Percentiles rank a stretch among this genome's conserved stretches.
phyloP scores from a whole-genome alignment of 2,888 invertebrate genomes.

The Melitaea athalia region DNA sequence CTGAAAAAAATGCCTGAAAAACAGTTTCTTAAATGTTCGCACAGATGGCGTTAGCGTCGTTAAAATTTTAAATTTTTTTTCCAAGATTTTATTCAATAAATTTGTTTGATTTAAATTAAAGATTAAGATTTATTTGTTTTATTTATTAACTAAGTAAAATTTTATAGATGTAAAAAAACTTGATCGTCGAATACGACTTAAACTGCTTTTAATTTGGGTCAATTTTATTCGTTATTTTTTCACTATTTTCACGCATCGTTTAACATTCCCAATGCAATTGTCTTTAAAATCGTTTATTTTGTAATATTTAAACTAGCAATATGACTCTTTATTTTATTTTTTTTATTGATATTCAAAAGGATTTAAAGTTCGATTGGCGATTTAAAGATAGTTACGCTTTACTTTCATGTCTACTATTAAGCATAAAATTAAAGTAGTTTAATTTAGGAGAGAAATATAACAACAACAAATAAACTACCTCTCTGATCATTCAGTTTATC shows the following conservation, averaged over 20 bases:
- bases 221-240: background rate
- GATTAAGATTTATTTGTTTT: background rate
- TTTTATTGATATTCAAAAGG: no score
- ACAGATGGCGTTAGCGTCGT: conserved; percentile 59
- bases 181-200: background rate
- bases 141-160: background rate
- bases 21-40: conserved; percentile 43
- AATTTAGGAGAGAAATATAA: no score
- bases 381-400: no score
- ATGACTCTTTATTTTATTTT: background rate
- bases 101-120: background rate
- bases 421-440: no score
- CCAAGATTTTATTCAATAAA: background rate
- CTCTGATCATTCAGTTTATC: background rate
- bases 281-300: background rate
- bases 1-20: conserved; percentile 56
- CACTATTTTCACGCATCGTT: background rate
- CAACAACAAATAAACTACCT: background rate
- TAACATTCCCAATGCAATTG: background rate
- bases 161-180: background rate
- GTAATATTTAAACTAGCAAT: background rate
- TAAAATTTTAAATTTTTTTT: conserved; percentile 13
- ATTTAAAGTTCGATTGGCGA: no score
- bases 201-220: background rate
- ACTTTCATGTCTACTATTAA: no score